Percentiles rank a stretch among this genome's conserved stretches.
phyloP scores from a whole-genome alignment of 2,888 invertebrate genomes.

The Drosophila multiciliata region DNA sequence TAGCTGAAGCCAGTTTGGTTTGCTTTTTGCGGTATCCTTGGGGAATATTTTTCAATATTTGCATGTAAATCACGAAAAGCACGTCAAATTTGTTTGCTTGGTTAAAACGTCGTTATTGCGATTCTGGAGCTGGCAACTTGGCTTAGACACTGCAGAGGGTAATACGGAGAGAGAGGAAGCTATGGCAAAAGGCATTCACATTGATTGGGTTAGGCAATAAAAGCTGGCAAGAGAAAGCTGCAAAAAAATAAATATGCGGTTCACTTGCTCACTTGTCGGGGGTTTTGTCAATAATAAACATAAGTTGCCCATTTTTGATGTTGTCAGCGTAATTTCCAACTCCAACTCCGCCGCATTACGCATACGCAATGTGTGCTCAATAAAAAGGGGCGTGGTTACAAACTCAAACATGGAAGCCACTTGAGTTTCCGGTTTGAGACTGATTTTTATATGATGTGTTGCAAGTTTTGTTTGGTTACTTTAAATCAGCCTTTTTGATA shows the following conservation, averaged over 20 bases:
- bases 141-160: neutral
- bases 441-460: neutral
- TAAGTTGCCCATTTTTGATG: constrained; percentile 70
- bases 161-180: neutral
- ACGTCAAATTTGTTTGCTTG: constrained; percentile 82
- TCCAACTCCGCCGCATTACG: constrained; percentile 50
- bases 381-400: neutral
- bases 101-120: constrained; percentile 79
- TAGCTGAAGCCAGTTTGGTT: constrained; percentile 59
- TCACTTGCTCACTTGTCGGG: constrained; percentile 39
- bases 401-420: constrained; percentile 11
- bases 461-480: neutral
- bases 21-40: constrained; percentile 77
- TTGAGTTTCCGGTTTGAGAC: neutral
- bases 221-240: constrained; percentile 11
- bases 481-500: neutral
- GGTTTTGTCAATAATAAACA: constrained; percentile 75
- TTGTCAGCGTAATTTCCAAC: constrained; percentile 64
- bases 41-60: constrained; percentile 82
- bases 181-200: constrained; percentile 54
- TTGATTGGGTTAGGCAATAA: constrained; percentile 78
- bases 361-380: constrained; percentile 52
- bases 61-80: constrained; percentile 83
- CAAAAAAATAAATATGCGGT: constrained; percentile 8
- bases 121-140: constrained; percentile 43